Evolutionary conservation across 2,888 invertebrate species (phyloP).

Genomic region (Cetonia aurata): DNA sequence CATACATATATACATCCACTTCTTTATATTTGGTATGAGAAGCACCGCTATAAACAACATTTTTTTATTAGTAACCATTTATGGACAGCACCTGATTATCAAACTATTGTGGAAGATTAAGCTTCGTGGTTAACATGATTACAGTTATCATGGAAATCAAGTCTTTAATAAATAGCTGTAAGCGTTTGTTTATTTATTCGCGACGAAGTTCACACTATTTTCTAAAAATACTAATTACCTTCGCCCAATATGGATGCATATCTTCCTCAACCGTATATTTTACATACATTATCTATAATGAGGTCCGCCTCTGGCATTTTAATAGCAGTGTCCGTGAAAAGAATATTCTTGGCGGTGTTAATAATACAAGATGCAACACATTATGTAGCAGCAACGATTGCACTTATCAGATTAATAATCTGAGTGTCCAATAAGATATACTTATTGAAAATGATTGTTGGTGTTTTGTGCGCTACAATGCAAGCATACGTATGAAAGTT

Average conservation of each 20-base stretch:
- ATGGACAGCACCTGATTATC: too few species aligned
- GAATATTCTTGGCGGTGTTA: slow-evolving; percentile 6
- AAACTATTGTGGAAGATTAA: too few species aligned
- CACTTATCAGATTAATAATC: slow-evolving; percentile 3
- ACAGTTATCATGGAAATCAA: background rate
- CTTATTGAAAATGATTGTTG: too few species aligned
- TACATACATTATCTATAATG: slow-evolving; percentile 37
- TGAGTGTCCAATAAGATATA: background rate
- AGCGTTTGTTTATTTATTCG: slow-evolving; percentile 12
- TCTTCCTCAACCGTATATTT: slow-evolving; percentile 19
- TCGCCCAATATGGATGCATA: slow-evolving; percentile 4
- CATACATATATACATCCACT: too few species aligned
- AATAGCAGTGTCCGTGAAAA: slow-evolving; percentile 15
- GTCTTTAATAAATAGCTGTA: background rate
- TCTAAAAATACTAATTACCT: slow-evolving; percentile 22
- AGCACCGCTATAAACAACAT: too few species aligned
- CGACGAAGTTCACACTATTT: slow-evolving; percentile 1
- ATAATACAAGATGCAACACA: slow-evolving; percentile 7
- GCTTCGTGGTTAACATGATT: too few species aligned
- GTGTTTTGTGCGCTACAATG: too few species aligned
- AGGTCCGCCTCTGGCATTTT: slow-evolving; percentile 18
- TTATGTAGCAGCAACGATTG: background rate
- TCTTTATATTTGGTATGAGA: too few species aligned
- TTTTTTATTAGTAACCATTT: too few species aligned
- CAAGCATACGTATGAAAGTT: background rate